A percentile compares a stretch with the other conserved stretches of the same genome.
phyloP scores from a whole-genome alignment of 53 echinoderm and acorn worm species.

The Echinometra lucunter region DNA sequence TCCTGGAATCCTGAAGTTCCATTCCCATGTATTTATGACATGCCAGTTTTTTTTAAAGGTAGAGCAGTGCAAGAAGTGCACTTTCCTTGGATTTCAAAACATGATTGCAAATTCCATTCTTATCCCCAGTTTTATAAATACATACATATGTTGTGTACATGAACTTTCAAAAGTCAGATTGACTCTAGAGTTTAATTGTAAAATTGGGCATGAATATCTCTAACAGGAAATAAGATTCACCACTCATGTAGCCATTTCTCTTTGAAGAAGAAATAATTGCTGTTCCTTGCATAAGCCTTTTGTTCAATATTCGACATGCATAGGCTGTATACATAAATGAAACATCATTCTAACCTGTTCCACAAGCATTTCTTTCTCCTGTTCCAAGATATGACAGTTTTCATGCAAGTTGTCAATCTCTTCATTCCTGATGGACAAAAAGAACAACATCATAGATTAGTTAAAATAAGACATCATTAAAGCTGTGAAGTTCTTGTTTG shows the following conservation, averaged over 20 bases:
- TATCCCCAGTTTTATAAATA: not conserved
- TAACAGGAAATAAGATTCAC: no score
- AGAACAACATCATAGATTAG: not conserved
- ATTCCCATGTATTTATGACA: no score
- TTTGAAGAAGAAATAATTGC: not conserved
- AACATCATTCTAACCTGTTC: slow-evolving; percentile 78
- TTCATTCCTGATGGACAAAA: slow-evolving; percentile 79
- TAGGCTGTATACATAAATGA: no score
- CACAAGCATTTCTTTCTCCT: slow-evolving; percentile 89
- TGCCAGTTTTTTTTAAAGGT: no score
- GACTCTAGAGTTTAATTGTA: not conserved
- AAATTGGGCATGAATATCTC: not conserved
- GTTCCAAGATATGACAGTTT: slow-evolving; percentile 84
- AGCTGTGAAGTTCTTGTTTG: no score
- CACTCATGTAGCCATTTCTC: no score
- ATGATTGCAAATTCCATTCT: no score
- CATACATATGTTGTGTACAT: not conserved
- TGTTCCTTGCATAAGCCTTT: not conserved
- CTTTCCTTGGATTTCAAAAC: no score
- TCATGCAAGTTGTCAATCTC: slow-evolving; percentile 88
- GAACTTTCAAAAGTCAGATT: not conserved
- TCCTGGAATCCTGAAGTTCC: no score
- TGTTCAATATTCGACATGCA: no score
- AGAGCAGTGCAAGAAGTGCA: no score
- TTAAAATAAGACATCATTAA: no score